Evolutionary conservation across 1,140 invertebrate genomes (phyloP), one percentile per base, ranked within the genome.

Genomic region (Brachionus plicatilis): DNA sequence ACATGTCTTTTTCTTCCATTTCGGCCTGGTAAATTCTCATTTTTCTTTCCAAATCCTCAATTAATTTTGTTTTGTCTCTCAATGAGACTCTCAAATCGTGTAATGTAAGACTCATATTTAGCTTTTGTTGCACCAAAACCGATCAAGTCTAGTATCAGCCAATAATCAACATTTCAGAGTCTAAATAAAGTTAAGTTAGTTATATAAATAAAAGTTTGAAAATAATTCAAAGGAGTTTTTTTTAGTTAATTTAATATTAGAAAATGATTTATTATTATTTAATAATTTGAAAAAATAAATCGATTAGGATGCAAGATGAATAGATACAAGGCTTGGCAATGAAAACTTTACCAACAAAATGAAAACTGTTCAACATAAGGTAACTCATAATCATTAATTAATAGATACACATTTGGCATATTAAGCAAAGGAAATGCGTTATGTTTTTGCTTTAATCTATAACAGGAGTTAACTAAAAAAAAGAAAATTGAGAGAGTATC

Each of bases 41-140:
- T 76, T 76, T 76, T 47, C 27, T 47, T 70, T 83, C 82, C 11
- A 68, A 53, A 68, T 68, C 82, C 47, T 83, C 60, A 29, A 83
- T 29, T 27, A 24, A 20, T 50, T 66, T 83, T 24, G 56, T 43
- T 12, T 53, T 65, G 33, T 83, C 79, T 45, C 79, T 50, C 37
- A 83, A n/a, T n/a, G 56, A 45, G 45, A 83, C 50, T 65, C 79
- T 27, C 56, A 83, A 70, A 24, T 83, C 79, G 17, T 83, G 79
- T 53, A 70, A n/a, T 24, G 56, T 83, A 24, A 65, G 37, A 53
- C 50, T 83, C 79, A 83, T 79, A 11, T 9, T 72, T 17, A 17
- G 24, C 14, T 33, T 72, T 80, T 20, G 9, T 43, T 72, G 11
- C 66, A n/a, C 41, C 20, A 8, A 5, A 45, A 72, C 37, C n/a